Evolutionary conservation across 2,797 vertebrate genomes (phyloP).

Genomic region (Gymnothorax javanicus): DNA sequence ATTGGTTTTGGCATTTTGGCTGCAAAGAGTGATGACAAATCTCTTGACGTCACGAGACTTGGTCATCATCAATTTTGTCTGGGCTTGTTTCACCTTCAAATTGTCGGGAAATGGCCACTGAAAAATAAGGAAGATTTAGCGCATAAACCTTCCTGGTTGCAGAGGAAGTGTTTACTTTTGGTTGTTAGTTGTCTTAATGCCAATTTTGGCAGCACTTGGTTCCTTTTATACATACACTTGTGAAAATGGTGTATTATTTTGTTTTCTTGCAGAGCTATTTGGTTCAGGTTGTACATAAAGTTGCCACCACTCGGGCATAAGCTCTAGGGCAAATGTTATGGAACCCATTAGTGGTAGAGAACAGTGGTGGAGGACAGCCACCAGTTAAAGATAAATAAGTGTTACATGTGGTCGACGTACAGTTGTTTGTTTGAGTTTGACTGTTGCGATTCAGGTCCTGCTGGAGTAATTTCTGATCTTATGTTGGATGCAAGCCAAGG

Average conservation of each 20-base stretch:
- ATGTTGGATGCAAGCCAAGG: not conserved
- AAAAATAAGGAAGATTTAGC: not conserved
- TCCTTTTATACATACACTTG: not conserved
- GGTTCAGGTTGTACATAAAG: not conserved
- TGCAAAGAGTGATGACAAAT: not conserved
- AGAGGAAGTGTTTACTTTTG: not conserved
- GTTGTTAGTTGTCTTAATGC: not conserved
- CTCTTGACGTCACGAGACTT: not conserved
- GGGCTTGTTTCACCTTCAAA: not conserved
- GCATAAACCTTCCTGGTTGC: not conserved
- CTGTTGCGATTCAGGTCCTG: not conserved
- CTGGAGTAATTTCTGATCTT: not conserved
- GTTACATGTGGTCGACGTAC: not conserved
- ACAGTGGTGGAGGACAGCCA: not conserved
- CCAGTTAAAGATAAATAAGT: not conserved
- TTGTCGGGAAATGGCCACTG: not conserved
- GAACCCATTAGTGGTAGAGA: not conserved
- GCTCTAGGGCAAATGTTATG: no score
- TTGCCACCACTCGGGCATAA: not conserved
- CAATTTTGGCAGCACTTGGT: not conserved
- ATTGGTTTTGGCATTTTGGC: not conserved
- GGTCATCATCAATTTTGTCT: not conserved
- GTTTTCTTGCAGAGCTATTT: not conserved
- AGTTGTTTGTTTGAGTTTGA: not conserved
- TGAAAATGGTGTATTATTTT: not conserved